Evolutionary conservation across 2,888 invertebrate genomes (phyloP), one percentile per base, ranked within the genome.

Genomic region (Sarcophaga caerulescens): DNA sequence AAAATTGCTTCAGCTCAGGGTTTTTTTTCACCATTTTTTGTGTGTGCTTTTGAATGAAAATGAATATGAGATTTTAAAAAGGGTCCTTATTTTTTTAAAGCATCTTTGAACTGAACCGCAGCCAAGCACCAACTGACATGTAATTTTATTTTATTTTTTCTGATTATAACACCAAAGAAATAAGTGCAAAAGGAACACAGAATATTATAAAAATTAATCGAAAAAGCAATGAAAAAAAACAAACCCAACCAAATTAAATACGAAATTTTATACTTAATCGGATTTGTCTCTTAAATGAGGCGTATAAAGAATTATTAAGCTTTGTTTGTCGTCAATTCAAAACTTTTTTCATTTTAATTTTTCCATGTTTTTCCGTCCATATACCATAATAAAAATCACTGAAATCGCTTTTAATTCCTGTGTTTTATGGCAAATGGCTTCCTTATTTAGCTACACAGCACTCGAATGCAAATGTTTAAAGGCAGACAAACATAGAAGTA

Each of bases 211-310:
- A 52, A 52, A 52, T 52, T 25, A 12, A 47, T 35, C 17, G 6
- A 78, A 74, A 73, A 81, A 57, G 21, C 19, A 62, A 12, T 47
- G 45, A 23, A 21, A 75, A 74, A 47, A 59, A 76, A 78, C 45
- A 74, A 69, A 10, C 52, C 25, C 77, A 77, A 80, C 65, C 69
- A 80, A 83, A 83, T 85, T 85, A 83, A 83, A 83, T 83, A 77
- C 77, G 83, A 86, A 86, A 86, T 86, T 86, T 86, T 84, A 86
- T 84, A 86, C 86, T 81, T 86, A 86, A 86, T 86, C 86, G 86
- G 86, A 86, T 86, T 86, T 86, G 86, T 86, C 86, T 86, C 84
- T 74, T 84, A 86, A 86, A 86, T 86, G 86, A 78, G 86, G 84
- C 84, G 86, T 86, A 81, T 86, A 74, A 86, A 86, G 84, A 86